Evolutionary conservation across 2,797 vertebrate species (phyloP).

Genomic region (Brachymystax lenok): DNA sequence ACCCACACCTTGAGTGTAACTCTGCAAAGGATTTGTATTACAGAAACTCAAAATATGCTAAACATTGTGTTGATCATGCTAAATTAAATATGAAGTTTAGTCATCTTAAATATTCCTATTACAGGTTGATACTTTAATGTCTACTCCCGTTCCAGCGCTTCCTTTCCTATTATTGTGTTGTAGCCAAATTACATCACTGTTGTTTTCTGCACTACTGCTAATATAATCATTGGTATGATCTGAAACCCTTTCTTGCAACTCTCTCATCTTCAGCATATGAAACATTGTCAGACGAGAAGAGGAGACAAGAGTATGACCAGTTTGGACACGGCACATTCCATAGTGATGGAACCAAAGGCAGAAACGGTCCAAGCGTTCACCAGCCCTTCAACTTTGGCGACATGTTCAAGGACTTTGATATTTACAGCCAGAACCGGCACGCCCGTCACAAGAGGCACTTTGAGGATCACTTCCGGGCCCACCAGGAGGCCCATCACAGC

Average conservation of each 20-base stretch:
- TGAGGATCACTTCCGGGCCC: conserved; percentile 53
- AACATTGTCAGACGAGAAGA: conserved; percentile 88
- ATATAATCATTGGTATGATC: not conserved
- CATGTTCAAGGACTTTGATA: conserved; percentile 90
- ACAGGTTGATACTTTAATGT: conserved; percentile 13
- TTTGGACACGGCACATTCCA: conserved; percentile 78
- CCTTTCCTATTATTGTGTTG: not conserved
- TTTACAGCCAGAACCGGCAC: conserved; percentile 86
- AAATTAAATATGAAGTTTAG: too few relatives aligned
- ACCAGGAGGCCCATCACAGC: conserved; percentile 75
- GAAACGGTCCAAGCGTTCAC: conserved; percentile 37
- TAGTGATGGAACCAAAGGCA: conserved; percentile 73
- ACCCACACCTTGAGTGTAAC: too few relatives aligned
- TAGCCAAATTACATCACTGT: not conserved
- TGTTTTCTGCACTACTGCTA: not conserved
- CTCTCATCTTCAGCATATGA: conserved; percentile 84
- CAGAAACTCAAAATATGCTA: too few relatives aligned
- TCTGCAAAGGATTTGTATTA: too few relatives aligned
- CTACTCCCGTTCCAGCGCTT: too few relatives aligned
- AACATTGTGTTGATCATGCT: too few relatives aligned
- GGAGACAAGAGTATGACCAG: conserved; percentile 87
- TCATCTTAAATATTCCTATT: too few relatives aligned
- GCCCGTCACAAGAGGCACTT: conserved; percentile 73
- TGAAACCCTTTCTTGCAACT: not conserved
- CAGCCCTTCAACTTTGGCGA: conserved; percentile 77